Evolutionary conservation across 2,797 vertebrate species (phyloP), one percentile per base, ranked within the genome.

Genomic region (Melopsittacus undulatus): DNA sequence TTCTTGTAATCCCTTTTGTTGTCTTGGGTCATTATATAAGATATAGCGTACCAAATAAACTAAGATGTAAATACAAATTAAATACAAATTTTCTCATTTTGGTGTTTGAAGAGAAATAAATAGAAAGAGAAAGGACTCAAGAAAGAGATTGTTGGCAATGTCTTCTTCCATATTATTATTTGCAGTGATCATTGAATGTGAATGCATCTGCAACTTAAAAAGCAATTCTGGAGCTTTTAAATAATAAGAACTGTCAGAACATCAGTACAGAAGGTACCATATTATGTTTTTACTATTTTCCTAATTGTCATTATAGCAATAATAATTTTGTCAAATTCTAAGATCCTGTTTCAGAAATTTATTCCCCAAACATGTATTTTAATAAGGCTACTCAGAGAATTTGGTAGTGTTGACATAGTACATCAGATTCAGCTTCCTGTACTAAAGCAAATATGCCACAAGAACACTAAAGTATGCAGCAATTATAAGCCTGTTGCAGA

Each of bases 51-150:
- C 32, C 19, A 75, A 49, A 54, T 10, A 62, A 69, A 43, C 1
- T 5, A 21, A 34, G 5, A 57, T 70, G 75, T 56, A 81, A 64
- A 76, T 23, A n/a, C 16, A 2, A 78, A 59, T 68, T 26, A 14
- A 51, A 22, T 67, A 43, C 8, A 43, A 51, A 43, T 14, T 36
- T 4, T 51, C 8, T 1, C 23, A 10, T 64, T 86, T 81, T 57
- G 11, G 6, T 26, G 15, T 42, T 49, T 52, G 26, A 34, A 64
- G 26, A 69, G 13, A 83, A 63, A 51, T 34, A 48, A 56, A 38
- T 3, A 57, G 13, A 42, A 5, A 2, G 3, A 27, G 12, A 68
- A 63, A 24, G 1, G 2, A 2, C 8, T 67, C 1, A 24, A 51
- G 43, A 51, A 79, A 73, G 3, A 3, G 9, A 49, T 52, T 48